Evolutionary conservation across 2,888 invertebrate species (phyloP).

Genomic region (Mycalesis mineus): DNA sequence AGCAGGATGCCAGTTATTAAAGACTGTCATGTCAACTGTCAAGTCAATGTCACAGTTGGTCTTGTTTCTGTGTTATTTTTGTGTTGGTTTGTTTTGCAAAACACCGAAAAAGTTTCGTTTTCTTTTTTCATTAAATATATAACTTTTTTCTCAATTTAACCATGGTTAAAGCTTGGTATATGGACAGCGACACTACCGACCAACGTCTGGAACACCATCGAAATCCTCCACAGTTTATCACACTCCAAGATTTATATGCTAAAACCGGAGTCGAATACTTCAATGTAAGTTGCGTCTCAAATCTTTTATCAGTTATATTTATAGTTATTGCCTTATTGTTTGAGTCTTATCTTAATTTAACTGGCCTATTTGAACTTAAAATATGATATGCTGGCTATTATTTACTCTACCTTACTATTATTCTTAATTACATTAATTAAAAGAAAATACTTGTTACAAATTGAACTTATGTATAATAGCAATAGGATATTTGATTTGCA

Average conservation of each 20-base stretch:
- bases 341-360: background rate
- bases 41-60: no score
- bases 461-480: no score
- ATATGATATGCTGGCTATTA: background rate
- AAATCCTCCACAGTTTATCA: slow-evolving; percentile 85
- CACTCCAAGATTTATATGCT: slow-evolving; percentile 81
- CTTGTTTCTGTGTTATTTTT: no score
- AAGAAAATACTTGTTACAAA: no score
- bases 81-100: background rate
- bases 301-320: background rate
- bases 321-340: background rate
- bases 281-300: slow-evolving; percentile 77
- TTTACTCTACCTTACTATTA: no score
- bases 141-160: slow-evolving; percentile 11
- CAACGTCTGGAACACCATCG: slow-evolving; percentile 90
- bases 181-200: slow-evolving; percentile 82
- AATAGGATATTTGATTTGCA: no score
- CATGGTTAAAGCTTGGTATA: slow-evolving; percentile 93
- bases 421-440: no score
- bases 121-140: background rate
- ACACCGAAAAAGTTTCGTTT: background rate
- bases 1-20: no score
- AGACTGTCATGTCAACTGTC: no score
- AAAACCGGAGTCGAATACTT: slow-evolving; percentile 94
- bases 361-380: background rate